phyloP scores from a whole-genome alignment of 1,140 invertebrate species.

The Triops cancriformis region DNA sequence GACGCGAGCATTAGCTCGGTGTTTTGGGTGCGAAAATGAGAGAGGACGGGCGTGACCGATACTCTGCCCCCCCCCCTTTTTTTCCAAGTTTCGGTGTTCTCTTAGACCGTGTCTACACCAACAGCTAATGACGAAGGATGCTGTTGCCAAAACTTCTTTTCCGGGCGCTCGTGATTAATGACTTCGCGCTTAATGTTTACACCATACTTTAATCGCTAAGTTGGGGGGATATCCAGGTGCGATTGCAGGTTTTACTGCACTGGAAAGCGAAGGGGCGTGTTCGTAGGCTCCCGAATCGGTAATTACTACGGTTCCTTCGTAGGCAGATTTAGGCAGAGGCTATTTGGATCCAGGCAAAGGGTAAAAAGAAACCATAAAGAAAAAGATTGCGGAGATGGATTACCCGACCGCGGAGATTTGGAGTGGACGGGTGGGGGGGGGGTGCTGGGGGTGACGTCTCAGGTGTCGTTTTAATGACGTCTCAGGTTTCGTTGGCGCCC shows the following conservation, averaged over 20 bases:
- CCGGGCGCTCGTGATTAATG: neutral
- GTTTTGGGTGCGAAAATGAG: neutral
- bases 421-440: neutral
- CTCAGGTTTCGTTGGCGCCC: neutral
- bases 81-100: neutral
- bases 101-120: neutral
- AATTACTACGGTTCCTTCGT: neutral
- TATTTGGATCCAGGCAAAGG: neutral
- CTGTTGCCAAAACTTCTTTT: neutral
- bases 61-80: neutral
- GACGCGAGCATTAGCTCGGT: neutral
- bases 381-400: neutral
- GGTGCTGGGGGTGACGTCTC: neutral
- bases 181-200: neutral
- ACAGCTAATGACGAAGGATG: neutral
- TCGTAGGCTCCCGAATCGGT: neutral
- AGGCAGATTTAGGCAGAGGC: neutral
- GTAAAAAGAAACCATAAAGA: too few relatives aligned
- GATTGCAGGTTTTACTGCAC: neutral
- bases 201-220: neutral
- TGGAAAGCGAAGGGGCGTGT: neutral
- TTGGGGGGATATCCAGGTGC: neutral
- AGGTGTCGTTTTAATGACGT: constrained; percentile 25
- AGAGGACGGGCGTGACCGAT: neutral
- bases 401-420: neutral